phyloP scores from a whole-genome alignment of 1,140 invertebrate species.

The Homarus americanus region DNA sequence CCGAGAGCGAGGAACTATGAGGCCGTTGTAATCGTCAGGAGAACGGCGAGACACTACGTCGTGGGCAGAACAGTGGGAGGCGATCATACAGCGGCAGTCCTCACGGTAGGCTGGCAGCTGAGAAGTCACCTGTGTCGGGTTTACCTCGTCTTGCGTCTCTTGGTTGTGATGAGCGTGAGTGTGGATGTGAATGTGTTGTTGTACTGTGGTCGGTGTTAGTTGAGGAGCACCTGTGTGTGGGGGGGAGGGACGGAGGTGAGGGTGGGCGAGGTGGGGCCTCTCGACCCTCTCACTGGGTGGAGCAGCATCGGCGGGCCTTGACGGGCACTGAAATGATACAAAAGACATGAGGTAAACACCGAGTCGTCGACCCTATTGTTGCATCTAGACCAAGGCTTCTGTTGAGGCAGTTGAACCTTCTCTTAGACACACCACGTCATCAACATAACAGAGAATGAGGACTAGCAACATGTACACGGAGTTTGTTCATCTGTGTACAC shows the following conservation, averaged over 20 bases:
- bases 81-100: conserved; percentile 67
- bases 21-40: conserved; percentile 28
- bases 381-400: not conserved
- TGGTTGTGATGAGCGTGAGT: not conserved
- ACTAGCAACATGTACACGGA: too few relatives aligned
- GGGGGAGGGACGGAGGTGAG: not conserved
- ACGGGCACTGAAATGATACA: not conserved
- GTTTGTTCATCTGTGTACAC: not conserved
- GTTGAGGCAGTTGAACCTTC: too few relatives aligned
- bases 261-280: not conserved
- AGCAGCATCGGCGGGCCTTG: not conserved
- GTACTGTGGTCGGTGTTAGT: not conserved
- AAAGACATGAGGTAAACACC: not conserved
- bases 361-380: not conserved
- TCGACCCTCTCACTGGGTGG: not conserved
- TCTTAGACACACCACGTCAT: too few relatives aligned
- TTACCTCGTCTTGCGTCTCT: not conserved
- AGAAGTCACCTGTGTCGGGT: not conserved
- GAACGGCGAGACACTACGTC: conserved; percentile 57
- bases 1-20: not conserved
- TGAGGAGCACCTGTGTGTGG: too few relatives aligned
- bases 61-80: conserved; percentile 26
- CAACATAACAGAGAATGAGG: too few relatives aligned
- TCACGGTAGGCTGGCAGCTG: conserved; percentile 47
- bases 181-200: not conserved